phyloP scores from a whole-genome alignment of 1,140 invertebrate genomes.

The Tigriopus japonicus region DNA sequence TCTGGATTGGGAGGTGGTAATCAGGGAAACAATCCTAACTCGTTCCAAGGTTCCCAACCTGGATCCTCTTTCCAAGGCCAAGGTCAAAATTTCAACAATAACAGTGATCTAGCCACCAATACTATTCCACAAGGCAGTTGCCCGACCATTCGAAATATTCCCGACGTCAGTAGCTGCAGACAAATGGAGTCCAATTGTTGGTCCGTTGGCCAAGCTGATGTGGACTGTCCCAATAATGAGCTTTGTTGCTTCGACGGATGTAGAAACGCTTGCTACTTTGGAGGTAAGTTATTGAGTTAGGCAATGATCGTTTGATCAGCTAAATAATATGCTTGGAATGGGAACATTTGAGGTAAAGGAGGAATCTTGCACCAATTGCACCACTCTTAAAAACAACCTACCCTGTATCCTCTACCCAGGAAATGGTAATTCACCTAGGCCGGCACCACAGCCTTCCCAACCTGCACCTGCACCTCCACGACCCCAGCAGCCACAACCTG shows the following conservation, averaged over 20 bases:
- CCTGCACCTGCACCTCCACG: too few relatives aligned
- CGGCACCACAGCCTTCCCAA: too few relatives aligned
- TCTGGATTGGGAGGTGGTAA: background rate
- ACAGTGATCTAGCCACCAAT: background rate
- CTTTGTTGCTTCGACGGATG: slow-evolving; percentile 15
- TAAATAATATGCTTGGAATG: too few relatives aligned
- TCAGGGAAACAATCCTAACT: background rate
- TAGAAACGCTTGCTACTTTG: slow-evolving; percentile 11
- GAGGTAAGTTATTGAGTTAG: background rate
- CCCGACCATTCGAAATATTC: background rate
- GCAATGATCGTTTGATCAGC: too few relatives aligned
- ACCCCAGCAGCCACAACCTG: too few relatives aligned
- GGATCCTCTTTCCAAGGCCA: background rate
- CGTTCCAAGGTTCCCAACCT: background rate
- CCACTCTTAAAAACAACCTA: too few relatives aligned
- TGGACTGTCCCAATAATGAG: slow-evolving; percentile 11
- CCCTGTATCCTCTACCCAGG: too few relatives aligned
- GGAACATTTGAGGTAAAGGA: too few relatives aligned
- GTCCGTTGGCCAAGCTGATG: slow-evolving; percentile 9
- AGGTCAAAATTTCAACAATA: background rate
- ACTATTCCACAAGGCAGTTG: background rate
- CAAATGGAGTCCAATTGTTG: slow-evolving; percentile 9
- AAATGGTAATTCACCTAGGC: too few relatives aligned
- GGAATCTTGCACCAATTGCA: too few relatives aligned
- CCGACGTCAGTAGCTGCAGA: background rate